Percentiles rank a stretch among this genome's conserved stretches.
Conservation (phyloP, 2,888 invertebrate genomes). For the Choristoneura rosaceana region DNA sequence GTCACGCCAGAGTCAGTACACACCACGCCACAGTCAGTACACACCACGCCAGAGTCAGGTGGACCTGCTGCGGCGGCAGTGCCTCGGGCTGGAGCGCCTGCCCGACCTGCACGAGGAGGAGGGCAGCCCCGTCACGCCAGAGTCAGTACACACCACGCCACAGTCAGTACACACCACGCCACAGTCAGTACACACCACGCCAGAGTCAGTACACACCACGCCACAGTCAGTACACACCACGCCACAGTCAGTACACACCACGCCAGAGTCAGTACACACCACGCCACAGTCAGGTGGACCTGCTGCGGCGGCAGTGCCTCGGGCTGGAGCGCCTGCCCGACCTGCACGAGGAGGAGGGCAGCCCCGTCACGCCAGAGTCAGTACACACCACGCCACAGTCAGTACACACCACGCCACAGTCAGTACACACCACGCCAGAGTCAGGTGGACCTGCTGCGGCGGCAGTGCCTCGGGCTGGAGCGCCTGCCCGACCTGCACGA, state of each 20-base stretch:
- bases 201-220: constrained; percentile 92
- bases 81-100: constrained; percentile 94
- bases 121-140: constrained; percentile 93
- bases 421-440: constrained; percentile 91
- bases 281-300: no score
- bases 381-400: no score
- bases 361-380: constrained; percentile 93
- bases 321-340: constrained; percentile 96
- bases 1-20: constrained; percentile 93
- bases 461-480: constrained; percentile 95
- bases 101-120: constrained; percentile 97
- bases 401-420: constrained; percentile 95
- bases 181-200: constrained; percentile 91
- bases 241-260: constrained; percentile 91
- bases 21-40: no score
- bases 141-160: no score
- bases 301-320: constrained; percentile 94
- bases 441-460: constrained; percentile 95
- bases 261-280: constrained; percentile 92
- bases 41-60: constrained; percentile 96
- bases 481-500: constrained; percentile 96
- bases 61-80: constrained; percentile 94
- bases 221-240: no score
- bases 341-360: constrained; percentile 96
- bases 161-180: no score